These are phyloP conservation scores for Octodon degus DNA, from an alignment of 2,113 vertebrate species.

Conservation along the genomic window DNA sequence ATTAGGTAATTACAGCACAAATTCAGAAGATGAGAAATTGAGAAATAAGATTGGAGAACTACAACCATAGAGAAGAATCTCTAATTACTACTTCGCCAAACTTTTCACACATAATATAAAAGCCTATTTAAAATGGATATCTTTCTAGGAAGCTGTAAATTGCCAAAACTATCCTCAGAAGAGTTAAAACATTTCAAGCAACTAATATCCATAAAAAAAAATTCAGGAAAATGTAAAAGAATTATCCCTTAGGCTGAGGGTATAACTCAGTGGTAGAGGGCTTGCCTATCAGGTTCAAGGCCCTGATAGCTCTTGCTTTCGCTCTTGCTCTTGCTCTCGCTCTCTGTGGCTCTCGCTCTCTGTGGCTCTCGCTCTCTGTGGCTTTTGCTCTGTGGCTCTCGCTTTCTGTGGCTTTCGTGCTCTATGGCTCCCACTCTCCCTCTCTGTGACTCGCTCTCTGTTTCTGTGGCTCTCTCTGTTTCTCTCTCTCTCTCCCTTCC, in stretches of 20 bases:
- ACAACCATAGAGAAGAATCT: background rate
- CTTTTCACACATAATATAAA: background rate
- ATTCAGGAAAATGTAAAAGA: background rate
- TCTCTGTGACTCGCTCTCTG: no score
- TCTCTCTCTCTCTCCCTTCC: no score
- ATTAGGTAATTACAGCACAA: background rate
- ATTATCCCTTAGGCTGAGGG: background rate
- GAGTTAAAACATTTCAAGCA: background rate
- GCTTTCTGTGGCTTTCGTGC: no score
- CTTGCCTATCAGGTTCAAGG: background rate
- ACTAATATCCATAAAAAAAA: background rate
- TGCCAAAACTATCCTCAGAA: constrained; percentile 28
- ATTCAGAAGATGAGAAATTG: background rate
- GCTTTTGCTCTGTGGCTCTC: no score
- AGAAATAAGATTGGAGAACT: constrained; percentile 17
- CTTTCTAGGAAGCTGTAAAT: constrained; percentile 5
- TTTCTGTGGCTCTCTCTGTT: no score
- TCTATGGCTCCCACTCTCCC: no score
- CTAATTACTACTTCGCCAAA: background rate
- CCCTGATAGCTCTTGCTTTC: background rate
- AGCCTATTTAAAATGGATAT: background rate
- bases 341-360: no score
- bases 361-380: no score
- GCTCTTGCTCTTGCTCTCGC: no score
- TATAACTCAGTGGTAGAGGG: background rate